These are phyloP conservation scores for Drosophila percnosoma DNA, from an alignment of 2,888 invertebrate genomes.

Conservation along the genomic window DNA sequence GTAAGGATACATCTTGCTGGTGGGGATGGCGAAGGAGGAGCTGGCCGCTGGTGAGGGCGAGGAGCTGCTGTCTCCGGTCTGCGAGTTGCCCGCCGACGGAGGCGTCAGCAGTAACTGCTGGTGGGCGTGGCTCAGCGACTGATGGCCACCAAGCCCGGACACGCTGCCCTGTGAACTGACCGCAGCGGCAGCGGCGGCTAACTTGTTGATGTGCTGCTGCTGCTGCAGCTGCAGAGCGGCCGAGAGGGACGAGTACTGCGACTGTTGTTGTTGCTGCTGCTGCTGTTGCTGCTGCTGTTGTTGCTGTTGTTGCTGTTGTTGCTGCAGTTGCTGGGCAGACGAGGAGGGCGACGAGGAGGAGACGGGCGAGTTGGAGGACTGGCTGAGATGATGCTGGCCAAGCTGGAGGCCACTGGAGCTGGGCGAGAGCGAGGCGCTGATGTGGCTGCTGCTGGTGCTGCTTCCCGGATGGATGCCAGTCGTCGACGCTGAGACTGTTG, in stretches of 20 bases:
- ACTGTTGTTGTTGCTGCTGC: conserved; percentile 65
- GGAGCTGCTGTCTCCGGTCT: conserved; percentile 81
- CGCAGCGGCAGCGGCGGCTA: conserved; percentile 82
- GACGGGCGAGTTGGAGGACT: conserved; percentile 83
- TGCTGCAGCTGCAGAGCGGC: conserved; percentile 83
- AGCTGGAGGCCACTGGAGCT: conserved; percentile 69
- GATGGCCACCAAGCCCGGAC: conserved; percentile 43
- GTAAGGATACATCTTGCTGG: conserved; percentile 96
- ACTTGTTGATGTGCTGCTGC: conserved; percentile 82
- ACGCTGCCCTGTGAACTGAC: conserved; percentile 72
- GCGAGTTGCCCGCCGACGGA: conserved; percentile 81
- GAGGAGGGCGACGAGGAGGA: conserved; percentile 84
- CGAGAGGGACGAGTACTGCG: conserved; percentile 85
- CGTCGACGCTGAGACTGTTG: conserved; percentile 78
- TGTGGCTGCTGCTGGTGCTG: conserved; percentile 84
- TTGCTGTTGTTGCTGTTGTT: conserved; percentile 71
- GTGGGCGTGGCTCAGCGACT: conserved; percentile 70
- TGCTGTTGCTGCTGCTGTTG: conserved; percentile 79
- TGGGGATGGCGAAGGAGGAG: conserved; percentile 87
- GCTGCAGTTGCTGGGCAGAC: conserved; percentile 71
- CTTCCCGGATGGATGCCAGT: conserved; percentile 65
- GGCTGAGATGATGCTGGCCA: conserved; percentile 75
- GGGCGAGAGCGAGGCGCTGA: conserved; percentile 75
- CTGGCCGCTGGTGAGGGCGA: conserved; percentile 82
- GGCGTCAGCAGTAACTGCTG: conserved; percentile 81